phyloP scores from a whole-genome alignment of 2,113 vertebrate species.

The Fulica atra region DNA sequence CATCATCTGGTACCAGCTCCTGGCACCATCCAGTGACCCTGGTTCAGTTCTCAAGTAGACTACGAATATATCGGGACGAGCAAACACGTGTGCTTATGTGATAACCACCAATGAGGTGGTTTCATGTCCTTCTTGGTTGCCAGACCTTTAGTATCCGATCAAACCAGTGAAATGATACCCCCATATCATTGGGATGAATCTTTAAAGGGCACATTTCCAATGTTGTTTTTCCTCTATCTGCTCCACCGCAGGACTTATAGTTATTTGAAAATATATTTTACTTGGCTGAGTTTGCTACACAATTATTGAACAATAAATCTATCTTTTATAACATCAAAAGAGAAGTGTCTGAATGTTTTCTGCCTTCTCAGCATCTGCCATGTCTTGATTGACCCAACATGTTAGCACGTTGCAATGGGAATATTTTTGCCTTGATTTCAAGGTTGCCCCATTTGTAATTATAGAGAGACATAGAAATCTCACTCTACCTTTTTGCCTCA shows the following conservation, averaged over 20 bases:
- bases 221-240: not conserved
- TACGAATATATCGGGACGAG: not conserved
- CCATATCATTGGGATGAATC: not conserved
- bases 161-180: not conserved
- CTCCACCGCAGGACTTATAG: not conserved
- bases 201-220: not conserved
- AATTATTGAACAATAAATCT: not conserved
- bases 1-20: not conserved
- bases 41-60: not conserved
- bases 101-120: not conserved
- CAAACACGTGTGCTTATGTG: accelerated
- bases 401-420: not conserved
- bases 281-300: not conserved
- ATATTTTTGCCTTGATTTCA: not conserved
- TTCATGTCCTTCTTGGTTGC: not conserved
- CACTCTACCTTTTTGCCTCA: not conserved
- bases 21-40: not conserved
- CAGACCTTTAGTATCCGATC: not conserved
- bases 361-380: not conserved
- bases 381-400: not conserved
- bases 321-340: not conserved
- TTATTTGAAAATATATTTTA: not conserved
- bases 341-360: not conserved
- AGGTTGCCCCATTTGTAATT: not conserved
- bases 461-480: not conserved